Evolutionary conservation across 2,797 vertebrate genomes (phyloP), one percentile per base, ranked within the genome.

Genomic region (Botia kubotai): DNA sequence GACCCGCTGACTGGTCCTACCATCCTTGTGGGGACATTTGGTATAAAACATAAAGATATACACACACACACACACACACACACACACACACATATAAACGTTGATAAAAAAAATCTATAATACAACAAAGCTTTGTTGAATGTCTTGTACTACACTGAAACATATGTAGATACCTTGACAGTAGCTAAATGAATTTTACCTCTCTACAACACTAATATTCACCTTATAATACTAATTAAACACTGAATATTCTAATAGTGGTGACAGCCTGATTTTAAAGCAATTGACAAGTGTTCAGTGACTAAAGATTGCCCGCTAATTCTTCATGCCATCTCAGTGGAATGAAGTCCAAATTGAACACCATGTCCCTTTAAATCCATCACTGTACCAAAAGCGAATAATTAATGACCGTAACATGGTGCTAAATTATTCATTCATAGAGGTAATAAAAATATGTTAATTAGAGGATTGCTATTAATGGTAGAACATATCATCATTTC

Each of bases 381-480:
- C 92, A 94, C 88, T 89, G 87, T 88, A 90, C 85, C 65, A 88
- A 84, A 90, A 89, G 87, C 85, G 84, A 92, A 93, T 94, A 95
- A 94, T 92, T 96, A 88, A 91, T 91, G 92, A 93, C 92, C 92
- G 89, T 92, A 92, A 89, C 85, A 88, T 85, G 92, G 77, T 91
- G 91, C 89, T 96, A 95, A 96, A 96, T 96, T 93, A 96, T 96
- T 96, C 87, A 93, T 93, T 92, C 93, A 82, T 92, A 91, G 89
- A 89, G 94, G 96, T 96, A 96, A 96, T 96, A 93, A 94, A 96
- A 96, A 95, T 95, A 97, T 95, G 93, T 88, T 95, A 96, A 97
- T 96, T 94, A 94, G 90, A 89, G 89, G 93, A 92, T 92, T 90
- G 88, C 89, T 91, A 90, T 94, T 91, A 86, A 94, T 89, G 77